Base-by-base conservation (phyloP, 2,113 vertebrate species). In the Chrysochloris asiatica region DNA sequence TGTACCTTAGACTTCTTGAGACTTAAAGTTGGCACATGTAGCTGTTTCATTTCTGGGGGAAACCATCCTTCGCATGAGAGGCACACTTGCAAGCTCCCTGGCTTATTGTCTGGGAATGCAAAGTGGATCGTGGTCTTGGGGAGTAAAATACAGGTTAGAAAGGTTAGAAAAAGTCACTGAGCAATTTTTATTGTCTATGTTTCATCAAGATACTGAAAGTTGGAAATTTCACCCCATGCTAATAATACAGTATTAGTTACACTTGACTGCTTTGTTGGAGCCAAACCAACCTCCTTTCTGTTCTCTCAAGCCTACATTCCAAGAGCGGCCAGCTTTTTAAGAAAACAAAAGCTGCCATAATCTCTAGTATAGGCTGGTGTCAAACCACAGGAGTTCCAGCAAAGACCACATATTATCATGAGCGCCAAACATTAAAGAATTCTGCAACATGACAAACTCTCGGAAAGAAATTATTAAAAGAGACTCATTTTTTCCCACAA, bases 181-280 rank as follows among this genome's bases (percentile, higher is more conserved):
- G 94, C 96, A 94, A 96, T 97, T 97, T 93, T 94, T 96, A 97
- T 98, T 96, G 97, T 97, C 96, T 98, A 93, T 94, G 97, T 96
- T 98, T 97, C 96, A 43, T 98, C 97, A 97, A 97, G 97, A 97
- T 83, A 96, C 93, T 94, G 97, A 96, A 97, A 97, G 90, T 96
- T 96, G 95, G 96, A 97, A 93, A 95, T 97, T 97, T 96, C 97
- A 97, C 97, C 96, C 97, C 19, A 93, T 94, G 98, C 96, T 98
- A 98, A 98, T 98, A 97, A 97, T 83, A 98, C 92, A 93, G 96
- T 95, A 97, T 98, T 98, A 97, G 96, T 97, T 97, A 96, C 97
- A 97, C 96, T 92, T 94, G 96, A 95, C 93, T 97, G 97, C 97
- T 93, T 95, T 94, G 73, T 91, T 96, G 97, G 97, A 98, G 96